A percentile compares a stretch with the other conserved stretches of the same genome.
Evolutionary conservation across 2,797 vertebrate genomes (phyloP).

Genomic region (Acrossocheilus fasciatus): DNA sequence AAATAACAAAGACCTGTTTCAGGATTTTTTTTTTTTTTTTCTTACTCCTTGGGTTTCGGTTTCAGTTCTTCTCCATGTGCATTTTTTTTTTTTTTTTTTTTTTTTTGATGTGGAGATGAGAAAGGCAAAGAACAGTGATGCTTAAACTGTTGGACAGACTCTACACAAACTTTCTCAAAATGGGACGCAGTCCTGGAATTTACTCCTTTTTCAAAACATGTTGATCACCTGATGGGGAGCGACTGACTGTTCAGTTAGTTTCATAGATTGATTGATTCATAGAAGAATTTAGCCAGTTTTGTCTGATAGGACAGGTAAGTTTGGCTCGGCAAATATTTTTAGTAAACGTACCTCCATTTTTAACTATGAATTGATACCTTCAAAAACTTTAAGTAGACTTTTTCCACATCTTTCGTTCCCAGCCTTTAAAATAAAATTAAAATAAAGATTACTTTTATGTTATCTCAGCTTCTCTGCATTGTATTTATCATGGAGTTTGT

Average conservation of each 20-base stretch:
- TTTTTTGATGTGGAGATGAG: constrained; percentile 64
- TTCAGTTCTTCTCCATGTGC: constrained; percentile 59
- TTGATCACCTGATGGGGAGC: constrained; percentile 68
- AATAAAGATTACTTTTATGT: constrained; percentile 83
- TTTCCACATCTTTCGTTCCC: constrained; percentile 66
- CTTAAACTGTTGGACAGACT: constrained; percentile 69
- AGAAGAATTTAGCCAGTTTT: constrained; percentile 63
- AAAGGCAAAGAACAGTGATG: constrained; percentile 65
- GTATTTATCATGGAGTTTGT: constrained; percentile 43
- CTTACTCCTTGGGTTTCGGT: constrained; percentile 62
- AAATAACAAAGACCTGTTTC: constrained; percentile 65
- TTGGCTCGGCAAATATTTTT: constrained; percentile 76
- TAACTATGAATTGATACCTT: constrained; percentile 68
- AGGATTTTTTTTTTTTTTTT: constrained; percentile 49
- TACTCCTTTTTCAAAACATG: constrained; percentile 63
- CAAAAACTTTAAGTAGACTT: constrained; percentile 68
- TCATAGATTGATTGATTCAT: constrained; percentile 65
- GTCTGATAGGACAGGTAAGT: constrained; percentile 65
- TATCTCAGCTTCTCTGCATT: constrained; percentile 54
- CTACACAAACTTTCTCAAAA: constrained; percentile 62
- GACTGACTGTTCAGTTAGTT: constrained; percentile 73
- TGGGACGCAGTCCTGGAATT: constrained; percentile 74
- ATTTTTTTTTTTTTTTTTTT: too few relatives aligned
- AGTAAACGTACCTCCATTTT: constrained; percentile 76
- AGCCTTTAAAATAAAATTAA: constrained; percentile 76